These are phyloP conservation scores for Galbula dea DNA, from an alignment of 2,113 vertebrate genomes.

Conservation along the genomic window DNA sequence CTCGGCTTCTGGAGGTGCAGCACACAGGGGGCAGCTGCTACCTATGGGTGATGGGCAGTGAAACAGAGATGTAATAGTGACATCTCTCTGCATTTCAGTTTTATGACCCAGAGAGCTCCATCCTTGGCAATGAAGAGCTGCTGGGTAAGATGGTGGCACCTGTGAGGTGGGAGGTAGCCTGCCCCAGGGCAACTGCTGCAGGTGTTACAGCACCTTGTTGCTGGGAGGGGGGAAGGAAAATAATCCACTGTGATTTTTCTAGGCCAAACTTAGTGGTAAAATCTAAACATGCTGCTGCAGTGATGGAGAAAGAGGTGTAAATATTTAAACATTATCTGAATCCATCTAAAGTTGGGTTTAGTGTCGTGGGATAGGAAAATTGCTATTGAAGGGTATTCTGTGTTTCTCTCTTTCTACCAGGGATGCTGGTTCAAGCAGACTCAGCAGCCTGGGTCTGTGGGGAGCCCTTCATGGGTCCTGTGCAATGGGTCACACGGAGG, in stretches of 20 bases:
- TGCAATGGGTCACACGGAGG: rapidly evolving
- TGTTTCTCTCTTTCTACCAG: neutral
- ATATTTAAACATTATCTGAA: neutral
- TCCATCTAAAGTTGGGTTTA: neutral
- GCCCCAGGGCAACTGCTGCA: rapidly evolving
- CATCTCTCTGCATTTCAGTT: conserved; percentile 62
- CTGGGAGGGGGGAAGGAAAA: neutral
- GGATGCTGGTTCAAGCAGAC: neutral
- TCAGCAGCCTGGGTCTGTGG: neutral
- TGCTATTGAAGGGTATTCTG: neutral
- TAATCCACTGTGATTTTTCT: neutral
- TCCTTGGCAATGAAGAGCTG: conserved; percentile 77
- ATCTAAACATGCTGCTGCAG: neutral
- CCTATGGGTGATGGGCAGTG: rapidly evolving
- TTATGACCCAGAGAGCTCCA: conserved; percentile 73
- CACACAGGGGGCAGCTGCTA: rapidly evolving
- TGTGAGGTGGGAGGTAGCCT: neutral
- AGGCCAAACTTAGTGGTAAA: neutral
- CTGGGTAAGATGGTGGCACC: conserved; percentile 49
- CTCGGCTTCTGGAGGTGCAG: conserved; percentile 72
- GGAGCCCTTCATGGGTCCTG: rapidly evolving
- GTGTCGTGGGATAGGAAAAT: neutral
- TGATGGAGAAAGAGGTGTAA: neutral
- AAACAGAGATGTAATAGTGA: rapidly evolving
- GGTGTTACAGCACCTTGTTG: neutral